Evolutionary conservation across 2,888 invertebrate species (phyloP), one percentile per base, ranked within the genome.

Genomic region (Phasia obesa): DNA sequence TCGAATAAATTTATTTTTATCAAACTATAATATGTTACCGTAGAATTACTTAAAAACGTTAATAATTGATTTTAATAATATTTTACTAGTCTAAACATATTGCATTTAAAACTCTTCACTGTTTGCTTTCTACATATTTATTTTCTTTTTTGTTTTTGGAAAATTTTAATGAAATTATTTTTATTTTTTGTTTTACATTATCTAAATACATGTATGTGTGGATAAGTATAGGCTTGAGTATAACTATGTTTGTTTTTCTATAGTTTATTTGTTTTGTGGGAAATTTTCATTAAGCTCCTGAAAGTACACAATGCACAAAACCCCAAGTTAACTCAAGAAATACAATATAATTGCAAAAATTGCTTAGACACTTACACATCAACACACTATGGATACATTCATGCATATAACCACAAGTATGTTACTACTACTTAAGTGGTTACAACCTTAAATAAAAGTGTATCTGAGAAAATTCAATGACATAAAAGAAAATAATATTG

Each of bases 321-420:
- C 59, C 53, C 38, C 77, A 62, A 53, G 42, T 57, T 51, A 55
- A 70, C 65, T 75, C 55, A 71, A 81, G 71, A 53, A 70, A 70
- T 65, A 75, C 57, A 82, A 78, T 60, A 78, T 83, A 83, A 83
- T 78, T 83, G 82, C 65, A 78, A n/a, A 83, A 83, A 83, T 83
- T 83, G 75, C 74, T 82, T 47, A 78, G 59, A 35, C 5, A 11
- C 35, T 11, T 35, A 35, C 11, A 35, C 35, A 35, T 35, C 11
- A 35, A 35, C 35, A 35, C 11, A 35, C 35, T 35, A 35, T 35
- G 11, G 11, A 11, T 35, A 65, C 64, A 15, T n/a, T 49, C 23
- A 55, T 11, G n/a, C 31, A 55, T 2, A 59, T 19, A 31, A 0
- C 17, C 7, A 47, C n/a, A n/a, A n/a, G 17, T 47, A 19, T 17